Conservation (phyloP, 2,888 invertebrate species). For the Mimachlamys varia region DNA sequence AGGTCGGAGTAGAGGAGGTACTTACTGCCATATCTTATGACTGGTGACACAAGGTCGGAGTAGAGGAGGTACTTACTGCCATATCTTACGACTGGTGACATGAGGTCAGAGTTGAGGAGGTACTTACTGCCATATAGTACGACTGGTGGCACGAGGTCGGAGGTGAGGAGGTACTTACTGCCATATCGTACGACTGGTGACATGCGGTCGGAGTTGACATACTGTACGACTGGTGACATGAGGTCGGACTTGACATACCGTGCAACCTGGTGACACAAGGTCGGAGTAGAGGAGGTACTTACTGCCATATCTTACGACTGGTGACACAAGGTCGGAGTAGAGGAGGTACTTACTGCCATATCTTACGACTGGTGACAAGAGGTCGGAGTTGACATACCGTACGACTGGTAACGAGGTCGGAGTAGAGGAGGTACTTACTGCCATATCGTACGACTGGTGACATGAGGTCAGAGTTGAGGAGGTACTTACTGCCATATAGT, state of each 20-base stretch:
- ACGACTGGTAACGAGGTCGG: neutral
- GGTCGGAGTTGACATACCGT: neutral
- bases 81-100: too few species aligned
- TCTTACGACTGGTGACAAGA: too few species aligned
- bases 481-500: neutral
- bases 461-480: neutral
- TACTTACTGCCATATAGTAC: neutral
- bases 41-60: neutral
- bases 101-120: neutral
- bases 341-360: constrained; percentile 51
- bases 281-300: constrained; percentile 38
- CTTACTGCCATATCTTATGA: neutral
- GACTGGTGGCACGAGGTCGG: too few species aligned
- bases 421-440: neutral
- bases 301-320: constrained; percentile 71
- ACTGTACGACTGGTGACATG: neutral
- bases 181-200: neutral
- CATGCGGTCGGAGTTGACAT: neutral
- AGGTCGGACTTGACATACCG: neutral
- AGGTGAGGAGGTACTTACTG: neutral
- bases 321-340: constrained; percentile 64
- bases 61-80: too few species aligned
- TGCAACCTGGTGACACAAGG: neutral
- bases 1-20: neutral
- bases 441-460: neutral